Evolutionary conservation across 2,888 invertebrate species (phyloP), one percentile per base, ranked within the genome.

Genomic region (Leptopterna dolabrata): DNA sequence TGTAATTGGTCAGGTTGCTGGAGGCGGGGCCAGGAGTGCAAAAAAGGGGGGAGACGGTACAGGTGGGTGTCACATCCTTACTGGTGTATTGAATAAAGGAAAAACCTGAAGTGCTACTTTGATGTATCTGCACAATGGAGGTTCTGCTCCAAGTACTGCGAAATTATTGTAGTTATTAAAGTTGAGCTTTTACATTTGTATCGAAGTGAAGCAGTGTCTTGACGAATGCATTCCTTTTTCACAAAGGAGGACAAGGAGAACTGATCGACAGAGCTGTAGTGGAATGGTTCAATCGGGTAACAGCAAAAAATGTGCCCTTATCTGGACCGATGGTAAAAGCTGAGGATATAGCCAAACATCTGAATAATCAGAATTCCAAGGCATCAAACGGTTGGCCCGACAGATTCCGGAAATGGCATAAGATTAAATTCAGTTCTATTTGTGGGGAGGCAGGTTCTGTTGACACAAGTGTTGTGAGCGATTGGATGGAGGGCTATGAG

Each of bases 321-420:
- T 88, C 73, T 78, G 84, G 76, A 9, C 85, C 76, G 36, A 78
- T 11, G 83, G 76, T 30, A 43, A 83, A 36, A 43, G 70, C 73
- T 11, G 51, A 7, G 27, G 70, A 36, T 63, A 29, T 80, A 73
- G 81, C 87, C 73, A 41, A 43, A 81, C 16, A 24, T 14, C 24
- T 76, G 27, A 30, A 45, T 3, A 9, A 29, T 9, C 2, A 27
- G 7, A 70, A 70, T 30, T 84, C 7, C 71, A 84, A 84, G 55
- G 84, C 70, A 27, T 84, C 84, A 14, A 84, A 73, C n/a, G 71
- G 84, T 63, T 84, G 84, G 84, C 70, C 71, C 13, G 70, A 84
- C 3, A 84, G 51, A 84, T 84, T 71, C 29, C 19, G 30, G 55
- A 1, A 24, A 30, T 3, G 84, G 2, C 84, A 84, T 70, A 76